Percentiles rank a stretch among this genome's conserved stretches.
Evolutionary conservation across 2,888 invertebrate genomes (phyloP).

Genomic region (Neoaliturus tenellus): DNA sequence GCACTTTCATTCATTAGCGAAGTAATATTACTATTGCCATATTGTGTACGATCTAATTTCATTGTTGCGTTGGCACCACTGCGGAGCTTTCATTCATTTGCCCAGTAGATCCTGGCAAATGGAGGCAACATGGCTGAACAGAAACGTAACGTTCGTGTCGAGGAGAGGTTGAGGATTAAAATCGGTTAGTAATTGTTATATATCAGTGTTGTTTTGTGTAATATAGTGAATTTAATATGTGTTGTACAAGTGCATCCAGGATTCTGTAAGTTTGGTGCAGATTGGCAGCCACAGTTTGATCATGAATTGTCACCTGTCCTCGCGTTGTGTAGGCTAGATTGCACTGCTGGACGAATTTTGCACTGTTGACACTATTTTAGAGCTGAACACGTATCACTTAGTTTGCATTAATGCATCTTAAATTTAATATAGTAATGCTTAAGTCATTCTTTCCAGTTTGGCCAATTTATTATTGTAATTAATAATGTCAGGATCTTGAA

Average conservation of each 20-base stretch:
- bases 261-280: background rate
- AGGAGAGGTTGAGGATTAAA: conserved; percentile 96
- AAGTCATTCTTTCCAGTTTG: background rate
- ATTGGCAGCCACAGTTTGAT: background rate
- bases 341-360: conserved; percentile 22
- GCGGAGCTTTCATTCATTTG: conserved; percentile 59
- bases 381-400: background rate
- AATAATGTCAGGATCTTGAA: too few species aligned
- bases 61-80: conserved; percentile 47
- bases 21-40: conserved; percentile 38
- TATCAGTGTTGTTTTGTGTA: conserved; percentile 10
- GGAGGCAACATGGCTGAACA: conserved; percentile 95
- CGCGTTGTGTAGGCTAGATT: conserved; percentile 57
- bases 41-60: conserved; percentile 33
- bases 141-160: conserved; percentile 92
- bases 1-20: conserved; percentile 49
- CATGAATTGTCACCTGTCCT: conserved; percentile 56
- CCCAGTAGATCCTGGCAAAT: conserved; percentile 71
- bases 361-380: conserved; percentile 25
- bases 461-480: too few species aligned
- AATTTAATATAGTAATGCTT: background rate
- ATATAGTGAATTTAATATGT: conserved; percentile 55
- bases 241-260: conserved; percentile 29
- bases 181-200: conserved; percentile 83
- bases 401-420: background rate